phyloP scores from a whole-genome alignment of 2,113 vertebrate species.

The Amazona guildingii region DNA sequence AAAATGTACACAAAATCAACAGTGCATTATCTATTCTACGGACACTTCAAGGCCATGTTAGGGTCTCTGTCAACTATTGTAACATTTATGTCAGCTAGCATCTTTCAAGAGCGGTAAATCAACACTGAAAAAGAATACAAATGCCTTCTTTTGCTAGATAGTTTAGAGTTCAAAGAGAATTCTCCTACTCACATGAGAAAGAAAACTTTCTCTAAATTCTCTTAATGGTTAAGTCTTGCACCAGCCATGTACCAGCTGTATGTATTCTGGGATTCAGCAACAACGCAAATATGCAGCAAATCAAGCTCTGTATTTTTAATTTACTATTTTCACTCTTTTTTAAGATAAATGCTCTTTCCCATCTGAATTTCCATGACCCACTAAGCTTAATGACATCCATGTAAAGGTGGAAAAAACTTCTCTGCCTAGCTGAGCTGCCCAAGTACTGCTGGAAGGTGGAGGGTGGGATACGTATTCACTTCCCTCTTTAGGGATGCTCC shows the following conservation, averaged over 20 bases:
- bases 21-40: background rate
- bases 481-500: background rate
- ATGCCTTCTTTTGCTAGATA: background rate
- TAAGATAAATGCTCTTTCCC: background rate
- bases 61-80: background rate
- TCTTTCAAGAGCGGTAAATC: background rate
- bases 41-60: background rate
- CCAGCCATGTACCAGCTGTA: background rate
- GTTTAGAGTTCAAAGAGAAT: background rate
- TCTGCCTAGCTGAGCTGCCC: background rate
- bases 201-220: background rate
- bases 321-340: background rate
- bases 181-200: background rate
- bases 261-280: background rate
- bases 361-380: background rate
- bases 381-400: background rate
- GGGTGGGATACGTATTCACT: background rate
- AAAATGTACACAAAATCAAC: fast-evolving
- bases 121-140: background rate
- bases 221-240: background rate
- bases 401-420: background rate
- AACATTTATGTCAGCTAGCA: background rate
- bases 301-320: background rate
- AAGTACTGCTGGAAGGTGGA: background rate
- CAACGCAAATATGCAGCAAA: background rate